Percentiles rank a stretch among this genome's conserved stretches.
These are phyloP conservation scores for Noctua janthe DNA, from an alignment of 2,888 invertebrate genomes.

Conservation along the genomic window DNA sequence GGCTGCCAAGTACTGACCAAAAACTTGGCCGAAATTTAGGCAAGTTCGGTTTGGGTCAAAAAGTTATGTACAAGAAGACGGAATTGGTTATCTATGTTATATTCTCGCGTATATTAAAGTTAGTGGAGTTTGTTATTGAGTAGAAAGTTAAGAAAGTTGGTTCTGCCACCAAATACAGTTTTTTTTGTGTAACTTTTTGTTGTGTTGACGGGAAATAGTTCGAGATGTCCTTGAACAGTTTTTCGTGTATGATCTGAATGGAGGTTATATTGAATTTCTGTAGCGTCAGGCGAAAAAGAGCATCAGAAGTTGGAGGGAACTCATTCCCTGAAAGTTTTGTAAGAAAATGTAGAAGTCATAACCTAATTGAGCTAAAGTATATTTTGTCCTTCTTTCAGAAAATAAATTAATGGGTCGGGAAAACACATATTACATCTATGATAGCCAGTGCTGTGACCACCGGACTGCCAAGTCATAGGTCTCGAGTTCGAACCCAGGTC, in stretches of 20 bases:
- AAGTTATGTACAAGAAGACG: conserved; percentile 56
- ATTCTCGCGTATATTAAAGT: conserved; percentile 57
- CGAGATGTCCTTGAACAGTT: not conserved
- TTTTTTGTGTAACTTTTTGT: conserved; percentile 13
- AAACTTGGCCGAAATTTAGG: conserved; percentile 60
- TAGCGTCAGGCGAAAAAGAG: not conserved
- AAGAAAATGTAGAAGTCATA: not conserved
- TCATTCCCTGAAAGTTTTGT: not conserved
- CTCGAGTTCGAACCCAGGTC: too few species aligned
- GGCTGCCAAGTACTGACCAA: conserved; percentile 55
- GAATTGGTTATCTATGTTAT: conserved; percentile 65
- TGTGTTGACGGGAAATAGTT: not conserved
- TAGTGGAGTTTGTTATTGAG: conserved; percentile 46
- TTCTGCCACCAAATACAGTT: conserved; percentile 11
- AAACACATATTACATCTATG: too few species aligned
- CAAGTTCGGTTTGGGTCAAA: conserved; percentile 60
- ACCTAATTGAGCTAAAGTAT: not conserved
- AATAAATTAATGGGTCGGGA: not conserved
- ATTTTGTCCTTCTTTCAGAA: not conserved
- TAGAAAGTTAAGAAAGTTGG: conserved; percentile 33
- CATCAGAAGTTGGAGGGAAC: not conserved
- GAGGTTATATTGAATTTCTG: not conserved
- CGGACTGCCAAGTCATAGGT: too few species aligned
- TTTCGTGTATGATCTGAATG: not conserved
- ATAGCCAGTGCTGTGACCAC: too few species aligned